Evolutionary conservation across 2,797 vertebrate species (phyloP).

Genomic region (Cygnus olor): DNA sequence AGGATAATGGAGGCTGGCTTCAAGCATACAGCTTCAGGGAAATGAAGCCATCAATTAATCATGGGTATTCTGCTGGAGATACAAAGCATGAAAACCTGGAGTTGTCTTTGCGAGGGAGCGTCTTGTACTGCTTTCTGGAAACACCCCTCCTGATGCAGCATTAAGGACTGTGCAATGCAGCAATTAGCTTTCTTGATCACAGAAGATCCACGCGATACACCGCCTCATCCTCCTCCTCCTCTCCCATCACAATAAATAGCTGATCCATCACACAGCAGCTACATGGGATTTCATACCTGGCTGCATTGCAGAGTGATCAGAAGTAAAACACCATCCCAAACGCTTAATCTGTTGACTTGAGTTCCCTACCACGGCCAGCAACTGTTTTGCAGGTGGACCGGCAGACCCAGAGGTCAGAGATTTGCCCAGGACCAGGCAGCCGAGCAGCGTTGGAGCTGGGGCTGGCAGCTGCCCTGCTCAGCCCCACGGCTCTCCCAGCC

Average conservation of each 20-base stretch:
- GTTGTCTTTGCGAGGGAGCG: not conserved
- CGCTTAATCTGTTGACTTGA: not conserved
- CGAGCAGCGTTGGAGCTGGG: not conserved
- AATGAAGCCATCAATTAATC: not conserved
- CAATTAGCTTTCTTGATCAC: not conserved
- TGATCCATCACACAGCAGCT: not conserved
- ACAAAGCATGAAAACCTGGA: not conserved
- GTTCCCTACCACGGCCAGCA: not conserved
- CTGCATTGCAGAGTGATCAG: not conserved
- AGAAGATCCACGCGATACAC: accelerated
- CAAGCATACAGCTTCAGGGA: not conserved
- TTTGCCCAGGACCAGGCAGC: accelerated
- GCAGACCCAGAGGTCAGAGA: not conserved
- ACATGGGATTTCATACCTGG: not conserved
- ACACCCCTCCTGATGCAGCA: not conserved
- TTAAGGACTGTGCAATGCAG: not conserved
- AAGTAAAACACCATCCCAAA: not conserved
- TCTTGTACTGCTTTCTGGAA: not conserved
- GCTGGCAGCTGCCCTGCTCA: not conserved
- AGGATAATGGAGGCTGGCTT: not conserved
- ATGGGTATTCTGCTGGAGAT: not conserved
- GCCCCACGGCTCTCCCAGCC: not conserved
- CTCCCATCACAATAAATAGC: not conserved
- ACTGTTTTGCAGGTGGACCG: not conserved
- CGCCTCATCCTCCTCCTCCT: not conserved